A percentile compares a stretch with the other conserved stretches of the same genome.
Conservation (phyloP, 2,888 invertebrate genomes). For the Tortricodes alternella region DNA sequence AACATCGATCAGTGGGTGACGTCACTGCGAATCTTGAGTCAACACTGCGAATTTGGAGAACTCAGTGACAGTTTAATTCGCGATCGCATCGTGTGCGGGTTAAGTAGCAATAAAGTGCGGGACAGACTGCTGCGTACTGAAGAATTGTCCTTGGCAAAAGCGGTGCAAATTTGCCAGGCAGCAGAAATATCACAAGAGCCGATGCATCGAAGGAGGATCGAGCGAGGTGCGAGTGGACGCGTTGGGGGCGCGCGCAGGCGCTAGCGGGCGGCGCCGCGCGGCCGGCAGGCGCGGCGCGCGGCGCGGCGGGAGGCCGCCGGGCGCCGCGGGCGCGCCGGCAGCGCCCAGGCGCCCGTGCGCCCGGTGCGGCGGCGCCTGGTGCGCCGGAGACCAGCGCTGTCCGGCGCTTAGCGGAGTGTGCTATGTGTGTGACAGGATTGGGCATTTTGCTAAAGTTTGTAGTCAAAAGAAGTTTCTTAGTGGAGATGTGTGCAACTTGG, state of each 20-base stretch:
- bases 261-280: background rate
- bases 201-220: background rate
- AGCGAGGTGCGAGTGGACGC: background rate
- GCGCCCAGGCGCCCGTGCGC: background rate
- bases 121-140: background rate
- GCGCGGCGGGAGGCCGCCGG: background rate
- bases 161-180: background rate
- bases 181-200: background rate
- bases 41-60: background rate
- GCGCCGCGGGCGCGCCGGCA: background rate
- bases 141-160: background rate
- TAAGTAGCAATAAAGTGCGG: background rate
- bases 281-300: background rate
- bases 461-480: background rate
- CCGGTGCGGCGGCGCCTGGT: background rate
- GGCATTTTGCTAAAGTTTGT: background rate
- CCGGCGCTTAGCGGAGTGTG: slow-evolving; percentile 6
- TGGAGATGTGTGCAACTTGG: slow-evolving; percentile 5
- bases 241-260: background rate
- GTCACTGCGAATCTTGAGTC: slow-evolving; percentile 22
- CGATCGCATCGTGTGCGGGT: background rate
- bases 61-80: background rate
- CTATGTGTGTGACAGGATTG: background rate
- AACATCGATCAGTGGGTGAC: slow-evolving; percentile 31
- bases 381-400: slow-evolving; percentile 8